Base-by-base conservation (phyloP, 2,113 vertebrate species). In the Pardalotus punctatus region DNA sequence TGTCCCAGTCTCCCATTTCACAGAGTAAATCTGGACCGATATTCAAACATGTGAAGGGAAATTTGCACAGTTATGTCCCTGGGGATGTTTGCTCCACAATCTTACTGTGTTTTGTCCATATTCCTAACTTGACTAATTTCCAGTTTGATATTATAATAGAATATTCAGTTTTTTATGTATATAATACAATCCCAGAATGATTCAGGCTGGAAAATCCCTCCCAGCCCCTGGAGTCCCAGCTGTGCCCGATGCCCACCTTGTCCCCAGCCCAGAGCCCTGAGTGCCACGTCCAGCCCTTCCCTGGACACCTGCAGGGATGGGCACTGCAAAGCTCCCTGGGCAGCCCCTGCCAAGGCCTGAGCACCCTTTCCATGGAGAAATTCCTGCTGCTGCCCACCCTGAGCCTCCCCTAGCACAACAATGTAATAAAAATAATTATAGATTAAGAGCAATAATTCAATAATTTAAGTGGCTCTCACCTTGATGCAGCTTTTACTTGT, bases 241-340 rank as follows among this genome's bases (percentile, higher is more conserved):
- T 45, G 38, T 67, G n/a, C 28, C 45, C 0, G 0, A 9, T 81
- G 0, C 24, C 38, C 45, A 38, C 45, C 69, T 22, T 88, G 53
- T 53, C 45, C 28, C 33, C 77, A 73, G 33, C 43, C 36, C 51
- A 65, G 58, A 73, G 67, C 27, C 3, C 58, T 66, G 6, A 33
- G 51, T 50, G 60, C 28, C 60, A 51, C 6, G 0, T 33, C 8
- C 60, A 81, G 77, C 2, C 33, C 15, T 81, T 58, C 38, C 38
- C 60, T 8, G 38, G 38, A 8, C 33, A 38, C 45, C 43, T 66
- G 15, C 77, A 74, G 51, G 36, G 38, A 33, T 60, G 53, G 53
- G 20, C 0, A 53, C 60, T 81, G 1, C n/a, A 60, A 66, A 6
- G 4, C 15, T 24, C 36, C 28, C 60, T 66, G 67, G 27, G 33